Base-by-base conservation (phyloP, 2,113 vertebrate species). In the Anoplopoma fimbria region DNA sequence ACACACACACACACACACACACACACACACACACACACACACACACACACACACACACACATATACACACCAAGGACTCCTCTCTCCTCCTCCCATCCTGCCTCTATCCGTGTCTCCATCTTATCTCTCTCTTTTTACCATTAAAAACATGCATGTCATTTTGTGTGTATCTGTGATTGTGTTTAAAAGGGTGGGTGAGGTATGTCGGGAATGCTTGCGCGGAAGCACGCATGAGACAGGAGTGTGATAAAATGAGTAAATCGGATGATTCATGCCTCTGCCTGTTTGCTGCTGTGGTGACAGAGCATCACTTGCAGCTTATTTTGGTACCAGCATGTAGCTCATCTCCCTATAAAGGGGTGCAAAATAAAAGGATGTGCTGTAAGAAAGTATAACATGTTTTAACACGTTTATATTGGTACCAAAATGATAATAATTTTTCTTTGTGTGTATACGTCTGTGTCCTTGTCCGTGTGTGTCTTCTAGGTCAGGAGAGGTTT, bases 401-500 rank as follows among this genome's bases (percentile, higher is more conserved):
- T 36, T 23, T 31, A 17, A 33, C 27, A 75, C 7, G 10, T 27
- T 23, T n/a, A 47, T n/a, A 42, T 9, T 60, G 45, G 14, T 25
- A 58, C 62, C 45, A 76, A 81, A 21, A n/a, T 63, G 42, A 13
- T 68, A 62, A 27, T 63, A 0, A 3, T 27, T 57, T n/a, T 27
- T 51, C 3, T 71, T 9, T 80, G 47, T 53, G 10, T 69, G 1
- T 76, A 0, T 58, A 9, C 38, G 25, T 69, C n/a, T 68, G 23
- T 70, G 31, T 69, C 31, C 23, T 12, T 74, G 17, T 75, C 21
- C n/a, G 0, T 70, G 64, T 45, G 40, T 60, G 61, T 73, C 72
- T 60, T 74, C 13, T 57, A 97, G 96, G 96, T 84, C 96, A 97
- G 86, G 96, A 97, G 84, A 87, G 96, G 36, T 97, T 96, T 69